phyloP scores from a whole-genome alignment of 2,797 vertebrate species.

The Phaenicophaeus curvirostris region DNA sequence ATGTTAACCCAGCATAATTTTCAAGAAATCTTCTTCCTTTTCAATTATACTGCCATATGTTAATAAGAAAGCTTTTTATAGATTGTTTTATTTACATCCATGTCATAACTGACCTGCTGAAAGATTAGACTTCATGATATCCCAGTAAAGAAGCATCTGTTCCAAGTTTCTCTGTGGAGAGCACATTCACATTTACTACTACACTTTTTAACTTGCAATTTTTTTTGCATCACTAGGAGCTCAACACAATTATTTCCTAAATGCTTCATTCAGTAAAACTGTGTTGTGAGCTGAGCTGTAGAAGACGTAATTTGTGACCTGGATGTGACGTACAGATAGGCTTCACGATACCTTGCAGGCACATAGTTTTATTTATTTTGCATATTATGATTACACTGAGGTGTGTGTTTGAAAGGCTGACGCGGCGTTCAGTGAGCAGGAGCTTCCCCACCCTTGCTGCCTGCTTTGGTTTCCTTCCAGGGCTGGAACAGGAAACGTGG shows the following conservation, averaged over 20 bases:
- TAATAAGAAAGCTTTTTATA: neutral
- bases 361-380: neutral
- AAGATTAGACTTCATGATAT: neutral
- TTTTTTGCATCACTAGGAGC: neutral
- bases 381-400: neutral
- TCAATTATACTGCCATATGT: neutral
- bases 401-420: neutral
- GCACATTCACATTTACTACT: neutral
- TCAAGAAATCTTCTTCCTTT: slow-evolving; percentile 12
- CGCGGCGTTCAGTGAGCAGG: fast-evolving
- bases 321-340: neutral
- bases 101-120: neutral
- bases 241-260: neutral
- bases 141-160: neutral
- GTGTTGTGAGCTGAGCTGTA: neutral
- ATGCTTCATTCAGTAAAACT: neutral
- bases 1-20: slow-evolving; percentile 6
- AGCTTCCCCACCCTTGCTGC: slow-evolving; percentile 34
- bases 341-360: neutral
- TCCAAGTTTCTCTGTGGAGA: neutral
- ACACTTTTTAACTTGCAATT: neutral
- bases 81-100: slow-evolving; percentile 2
- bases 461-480: slow-evolving; percentile 20
- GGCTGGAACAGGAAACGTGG: slow-evolving; percentile 22
- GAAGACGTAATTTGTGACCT: neutral